A percentile compares a stretch with the other conserved stretches of the same genome.
Evolutionary conservation across 2,888 invertebrate species (phyloP).

Genomic region (Drosophila antonietae): DNA sequence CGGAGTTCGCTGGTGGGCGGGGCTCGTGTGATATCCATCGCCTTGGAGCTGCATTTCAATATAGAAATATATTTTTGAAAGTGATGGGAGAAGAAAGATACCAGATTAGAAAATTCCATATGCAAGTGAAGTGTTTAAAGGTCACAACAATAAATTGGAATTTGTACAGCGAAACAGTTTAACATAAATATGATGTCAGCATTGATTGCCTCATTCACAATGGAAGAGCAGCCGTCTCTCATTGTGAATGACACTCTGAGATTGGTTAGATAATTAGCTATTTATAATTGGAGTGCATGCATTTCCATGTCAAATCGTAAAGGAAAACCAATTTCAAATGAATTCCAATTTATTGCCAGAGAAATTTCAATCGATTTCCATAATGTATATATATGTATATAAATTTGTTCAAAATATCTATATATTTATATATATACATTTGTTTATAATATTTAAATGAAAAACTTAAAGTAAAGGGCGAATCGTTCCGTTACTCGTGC

Average conservation of each 20-base stretch:
- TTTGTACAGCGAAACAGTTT: conserved; percentile 49
- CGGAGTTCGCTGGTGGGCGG: conserved; percentile 90
- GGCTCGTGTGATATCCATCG: conserved; percentile 95
- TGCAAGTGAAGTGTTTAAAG: background rate
- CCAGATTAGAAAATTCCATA: background rate
- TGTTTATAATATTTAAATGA: background rate
- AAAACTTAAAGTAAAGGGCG: conserved; percentile 80
- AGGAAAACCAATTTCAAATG: conserved; percentile 30
- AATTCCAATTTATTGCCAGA: conserved; percentile 81
- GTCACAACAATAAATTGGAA: conserved; percentile 82
- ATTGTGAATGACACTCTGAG: conserved; percentile 20
- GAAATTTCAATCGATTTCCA: conserved; percentile 7
- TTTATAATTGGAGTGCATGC: conserved; percentile 26
- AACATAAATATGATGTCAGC: conserved; percentile 16
- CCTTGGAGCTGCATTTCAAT: conserved; percentile 89
- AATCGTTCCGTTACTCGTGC: conserved; percentile 84
- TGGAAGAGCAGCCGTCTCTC: background rate
- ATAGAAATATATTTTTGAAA: background rate
- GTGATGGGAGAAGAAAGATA: background rate
- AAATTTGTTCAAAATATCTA: background rate
- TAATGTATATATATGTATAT: conserved; percentile 11
- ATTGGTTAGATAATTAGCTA: conserved; percentile 12
- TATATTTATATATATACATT: conserved; percentile 14
- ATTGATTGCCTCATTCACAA: conserved; percentile 23
- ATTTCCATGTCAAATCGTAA: conserved; percentile 17